phyloP scores from a whole-genome alignment of 2,113 vertebrate species.

The Tretioscincus oriximinensis region DNA sequence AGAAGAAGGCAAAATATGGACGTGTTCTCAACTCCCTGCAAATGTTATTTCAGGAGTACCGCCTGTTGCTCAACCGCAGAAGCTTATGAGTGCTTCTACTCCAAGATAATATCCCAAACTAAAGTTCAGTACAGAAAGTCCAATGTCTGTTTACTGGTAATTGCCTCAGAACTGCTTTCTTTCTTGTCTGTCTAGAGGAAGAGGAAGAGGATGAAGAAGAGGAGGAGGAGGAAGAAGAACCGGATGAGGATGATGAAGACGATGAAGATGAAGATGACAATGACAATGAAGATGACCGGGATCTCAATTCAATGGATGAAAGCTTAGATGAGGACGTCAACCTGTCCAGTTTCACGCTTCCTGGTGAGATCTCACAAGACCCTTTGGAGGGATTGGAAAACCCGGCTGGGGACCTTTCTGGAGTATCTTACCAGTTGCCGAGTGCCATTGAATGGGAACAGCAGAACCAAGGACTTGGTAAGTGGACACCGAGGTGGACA shows the following conservation, averaged over 20 bases:
- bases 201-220: conserved; percentile 85
- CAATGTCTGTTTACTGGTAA: neutral
- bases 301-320: conserved; percentile 80
- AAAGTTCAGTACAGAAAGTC: no score
- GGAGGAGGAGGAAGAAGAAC: conserved; percentile 79
- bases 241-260: conserved; percentile 64
- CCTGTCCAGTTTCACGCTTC: conserved; percentile 73
- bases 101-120: no score
- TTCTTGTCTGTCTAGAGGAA: conserved; percentile 65
- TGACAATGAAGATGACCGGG: conserved; percentile 86
- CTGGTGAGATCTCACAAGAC: conserved; percentile 81
- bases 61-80: no score
- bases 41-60: no score
- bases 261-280: conserved; percentile 84
- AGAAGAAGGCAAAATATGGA: no score
- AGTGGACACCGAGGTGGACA: conserved; percentile 44
- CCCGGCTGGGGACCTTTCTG: conserved; percentile 63
- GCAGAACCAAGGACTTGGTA: conserved; percentile 93
- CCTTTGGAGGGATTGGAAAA: conserved; percentile 63
- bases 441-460: conserved; percentile 90
- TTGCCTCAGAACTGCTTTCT: conserved; percentile 18
- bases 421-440: conserved; percentile 79
- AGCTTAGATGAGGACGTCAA: conserved; percentile 82
- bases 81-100: no score
- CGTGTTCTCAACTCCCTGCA: no score